Base-by-base conservation (phyloP, 2,113 vertebrate species). In the Suncus etruscus region DNA sequence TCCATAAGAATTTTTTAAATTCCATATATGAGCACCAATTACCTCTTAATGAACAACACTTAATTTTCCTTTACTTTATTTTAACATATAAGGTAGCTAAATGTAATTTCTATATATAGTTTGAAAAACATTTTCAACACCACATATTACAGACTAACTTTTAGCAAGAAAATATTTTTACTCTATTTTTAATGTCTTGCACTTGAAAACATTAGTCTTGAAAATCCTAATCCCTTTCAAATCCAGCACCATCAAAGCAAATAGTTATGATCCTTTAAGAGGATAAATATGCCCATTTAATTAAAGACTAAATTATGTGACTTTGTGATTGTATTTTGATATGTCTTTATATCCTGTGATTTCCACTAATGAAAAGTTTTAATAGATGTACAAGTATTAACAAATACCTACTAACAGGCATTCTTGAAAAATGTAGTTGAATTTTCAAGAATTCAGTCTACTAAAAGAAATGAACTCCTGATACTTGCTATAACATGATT, bases 201-300 rank as follows among this genome's bases (percentile, higher is more conserved):
- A 87, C 27, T 32, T 93, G 45, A 93, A 94, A 94, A 90, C n/a
- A 87, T 82, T 83, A 88, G 72, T 90, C 90, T 86, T 80, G 89
- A 47, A 95, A 94, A 96, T 88, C 74, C 74, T 92, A 92, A 95
- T 94, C 92, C 80, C 51, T 88, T 95, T 92, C 86, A 87, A 87
- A 85, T 85, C 58, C 90, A 91, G 69, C 68, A 91, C 54, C 66
- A 93, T 79, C 77, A 93, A 95, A 95, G 80, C 87, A 94, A 96
- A 94, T 61, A 94, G 81, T 72, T 45, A 50, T 92, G 78, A 94
- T 86, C 84, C 27, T 25, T 85, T 94, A 93, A 95, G 92, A 95
- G 92, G 95, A 94, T 96, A 96, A 94, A 92, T 83, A 93, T 48
- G 29, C 14, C 68, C 66, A 68, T 82, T 96, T 95, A 95, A 94